phyloP scores from a whole-genome alignment of 2,888 invertebrate species.

The Leucophenga maculata region DNA sequence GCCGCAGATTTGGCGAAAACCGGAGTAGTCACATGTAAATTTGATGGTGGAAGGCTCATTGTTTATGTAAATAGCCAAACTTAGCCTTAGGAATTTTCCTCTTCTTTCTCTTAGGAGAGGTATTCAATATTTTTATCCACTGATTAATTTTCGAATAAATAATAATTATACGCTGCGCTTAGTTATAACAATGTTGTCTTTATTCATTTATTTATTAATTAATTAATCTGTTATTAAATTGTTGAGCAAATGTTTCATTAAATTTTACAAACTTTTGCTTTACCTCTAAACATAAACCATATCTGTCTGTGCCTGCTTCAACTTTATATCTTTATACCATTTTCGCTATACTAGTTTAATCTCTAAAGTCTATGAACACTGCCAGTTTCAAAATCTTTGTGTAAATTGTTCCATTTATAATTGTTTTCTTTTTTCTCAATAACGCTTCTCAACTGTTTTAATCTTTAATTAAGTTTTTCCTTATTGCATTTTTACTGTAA shows the following conservation, averaged over 20 bases:
- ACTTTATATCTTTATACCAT: neutral
- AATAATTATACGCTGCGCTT: slow-evolving; percentile 3
- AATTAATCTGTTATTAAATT: slow-evolving; percentile 28
- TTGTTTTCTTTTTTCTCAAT: slow-evolving; percentile 24
- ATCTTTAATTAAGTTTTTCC: neutral
- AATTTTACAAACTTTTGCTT: slow-evolving; percentile 54
- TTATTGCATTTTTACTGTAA: slow-evolving; percentile 15
- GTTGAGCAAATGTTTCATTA: slow-evolving; percentile 43
- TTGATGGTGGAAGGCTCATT: no score
- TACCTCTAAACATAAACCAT: slow-evolving; percentile 15
- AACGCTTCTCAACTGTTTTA: slow-evolving; percentile 32
- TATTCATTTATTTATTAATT: slow-evolving; percentile 53
- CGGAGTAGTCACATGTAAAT: no score
- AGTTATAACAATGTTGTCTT: slow-evolving; percentile 57
- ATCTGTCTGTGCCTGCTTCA: neutral
- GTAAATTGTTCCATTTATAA: slow-evolving; percentile 17
- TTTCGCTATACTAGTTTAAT: slow-evolving; percentile 45
- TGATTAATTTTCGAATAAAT: neutral
- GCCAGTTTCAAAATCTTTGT: slow-evolving; percentile 20
- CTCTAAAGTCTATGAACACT: slow-evolving; percentile 44
- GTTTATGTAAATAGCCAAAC: no score
- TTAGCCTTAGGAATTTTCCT: no score
- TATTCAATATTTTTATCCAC: no score
- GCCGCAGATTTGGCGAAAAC: no score
- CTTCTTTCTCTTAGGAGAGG: no score